Base-by-base conservation (phyloP, 2,888 invertebrate species). In the Epistrophella euchroma region DNA sequence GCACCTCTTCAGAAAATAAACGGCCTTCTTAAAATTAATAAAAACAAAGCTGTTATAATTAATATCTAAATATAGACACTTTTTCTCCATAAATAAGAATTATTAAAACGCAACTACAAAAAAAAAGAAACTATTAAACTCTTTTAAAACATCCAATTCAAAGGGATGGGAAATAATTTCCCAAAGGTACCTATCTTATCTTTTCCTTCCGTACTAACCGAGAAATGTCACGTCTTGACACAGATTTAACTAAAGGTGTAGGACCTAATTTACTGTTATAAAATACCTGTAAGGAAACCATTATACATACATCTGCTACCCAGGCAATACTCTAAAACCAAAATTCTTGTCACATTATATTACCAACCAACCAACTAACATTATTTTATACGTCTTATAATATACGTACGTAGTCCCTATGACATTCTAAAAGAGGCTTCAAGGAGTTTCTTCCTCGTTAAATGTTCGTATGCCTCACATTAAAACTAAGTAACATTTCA, bases 191-290 rank as follows among this genome's bases (percentile, higher is more conserved):
- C 9, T 11, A 32, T 56, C 2, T 17, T 32, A 32, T 32, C 17
- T 32, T 32, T 32, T 11, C 1, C 17, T 40, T 32, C 37, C 37
- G 4, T 4, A 28, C 0, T 13, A 52, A 28, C 52, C 28, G 13
- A 62, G 45, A 17, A 64, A 45, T 64, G 64, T 64, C 64, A 64
- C 64, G 64, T 64, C 64, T 45, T 64, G 50, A 50, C 50, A 66
- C 47, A 40, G 37, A 37, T 17, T 52, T 32, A 37, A 17, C n/a
- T 13, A 6, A 32, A 66, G 32, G 47, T 66, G 64, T 47, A 47
- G 45, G 19, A 47, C 32, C 32, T 66, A 66, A 66, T 47, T 66
- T 66, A 47, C 47, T 32, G 32, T 32, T 28, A 45, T 17, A 47
- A 32, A 17, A 37, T 32, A 47, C 15, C 1, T 7, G 15, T 15